Evolutionary conservation across 2,797 vertebrate species (phyloP), one percentile per base, ranked within the genome.

Genomic region (Esox masquinongy): DNA sequence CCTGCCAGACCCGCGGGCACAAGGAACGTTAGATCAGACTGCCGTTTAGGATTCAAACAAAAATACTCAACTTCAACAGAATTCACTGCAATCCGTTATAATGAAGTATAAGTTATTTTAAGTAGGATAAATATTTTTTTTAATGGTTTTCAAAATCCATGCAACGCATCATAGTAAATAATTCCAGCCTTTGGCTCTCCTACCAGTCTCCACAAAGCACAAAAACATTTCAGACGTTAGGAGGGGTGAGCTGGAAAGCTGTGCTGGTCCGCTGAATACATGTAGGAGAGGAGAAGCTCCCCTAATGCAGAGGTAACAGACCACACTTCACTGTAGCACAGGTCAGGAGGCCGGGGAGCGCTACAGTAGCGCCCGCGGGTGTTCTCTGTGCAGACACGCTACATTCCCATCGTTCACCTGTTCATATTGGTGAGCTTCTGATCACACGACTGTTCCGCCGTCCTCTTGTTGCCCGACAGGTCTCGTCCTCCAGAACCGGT

Each of bases 381-480:
- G 56, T 61, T 26, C 6, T 31, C 63, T 66, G 63, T 43, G 34
- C 34, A 39, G 36, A 66, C 1, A 14, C 5, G 29, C n/a, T n/a
- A 6, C 0, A 26, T 24, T 29, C 4, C 7, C 24, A 63, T 29
- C 51, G 31, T 89, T 0, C 72, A 99, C 98, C 97, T 93, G 94
- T 99, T 99, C 95, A 97, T 99, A 80, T 99, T 98, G 83, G 97
- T 98, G 53, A 99, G 96, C 68, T 99, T 99, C 86, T 99, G 98
- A 74, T 99, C 98, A 74, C 97, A 99, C 0, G 97, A 99, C 83
- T 99, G 98, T 70, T 98, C 98, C 0, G 98, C 98, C 0, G 98
- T 99, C 43, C 98, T 95, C 69, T 99, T 99, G 91, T 99, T 99
- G 67, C 98, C 98, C 0, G 97, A 99, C 1, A 99, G 95, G 85